These are phyloP conservation scores for Pseudanteris insignis DNA, from an alignment of 2,888 invertebrate genomes.

Conservation along the genomic window DNA sequence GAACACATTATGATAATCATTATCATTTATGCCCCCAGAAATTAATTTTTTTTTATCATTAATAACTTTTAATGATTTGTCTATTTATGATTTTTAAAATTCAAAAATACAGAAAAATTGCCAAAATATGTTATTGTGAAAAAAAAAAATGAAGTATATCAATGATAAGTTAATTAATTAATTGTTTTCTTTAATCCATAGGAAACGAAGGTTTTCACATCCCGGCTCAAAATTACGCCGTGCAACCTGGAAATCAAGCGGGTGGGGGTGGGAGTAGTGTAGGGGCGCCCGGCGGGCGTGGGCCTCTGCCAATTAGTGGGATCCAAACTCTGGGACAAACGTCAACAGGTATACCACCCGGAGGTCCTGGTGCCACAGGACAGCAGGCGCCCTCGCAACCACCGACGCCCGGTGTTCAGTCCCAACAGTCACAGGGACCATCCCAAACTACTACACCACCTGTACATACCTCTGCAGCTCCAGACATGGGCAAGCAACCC, in stretches of 20 bases:
- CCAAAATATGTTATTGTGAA: no score
- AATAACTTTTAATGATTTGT: no score
- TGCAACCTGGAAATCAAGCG: constrained; percentile 64
- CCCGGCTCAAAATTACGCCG: constrained; percentile 62
- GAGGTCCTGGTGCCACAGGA: constrained; percentile 54
- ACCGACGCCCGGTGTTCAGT: constrained; percentile 57
- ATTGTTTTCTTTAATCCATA: no score
- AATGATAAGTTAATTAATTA: no score
- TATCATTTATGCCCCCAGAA: no score
- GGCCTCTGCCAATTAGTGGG: constrained; percentile 57
- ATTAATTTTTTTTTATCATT: no score
- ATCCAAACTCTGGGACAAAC: constrained; percentile 60
- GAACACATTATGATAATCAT: no score
- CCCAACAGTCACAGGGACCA: constrained; percentile 59
- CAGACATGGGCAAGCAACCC: constrained; percentile 63
- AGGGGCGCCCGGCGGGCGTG: constrained; percentile 61
- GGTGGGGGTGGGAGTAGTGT: constrained; percentile 61
- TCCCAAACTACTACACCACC: constrained; percentile 59
- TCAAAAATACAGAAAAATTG: no score
- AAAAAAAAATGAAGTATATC: no score
- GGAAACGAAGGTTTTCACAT: constrained; percentile 63
- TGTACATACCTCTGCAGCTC: constrained; percentile 57
- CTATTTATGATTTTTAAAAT: no score
- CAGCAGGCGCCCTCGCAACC: constrained; percentile 54
- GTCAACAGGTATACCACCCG: constrained; percentile 58